Evolutionary conservation across 2,113 vertebrate species (phyloP).

Genomic region (Tursiops truncatus): DNA sequence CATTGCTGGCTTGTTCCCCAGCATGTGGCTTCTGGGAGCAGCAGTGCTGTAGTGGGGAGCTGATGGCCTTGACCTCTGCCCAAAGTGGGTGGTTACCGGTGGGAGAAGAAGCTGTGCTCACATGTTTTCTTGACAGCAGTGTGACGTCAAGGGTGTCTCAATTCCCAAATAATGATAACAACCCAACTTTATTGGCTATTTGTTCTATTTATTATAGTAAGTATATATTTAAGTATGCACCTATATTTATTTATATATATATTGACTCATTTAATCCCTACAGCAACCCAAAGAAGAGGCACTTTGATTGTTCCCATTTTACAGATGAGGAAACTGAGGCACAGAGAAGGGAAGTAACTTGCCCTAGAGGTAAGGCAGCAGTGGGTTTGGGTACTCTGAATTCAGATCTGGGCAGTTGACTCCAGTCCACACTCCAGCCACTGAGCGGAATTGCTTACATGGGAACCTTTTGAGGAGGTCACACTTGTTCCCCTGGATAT

Average conservation of each 20-base stretch:
- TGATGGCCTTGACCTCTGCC: neutral
- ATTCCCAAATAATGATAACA: neutral
- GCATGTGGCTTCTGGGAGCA: neutral
- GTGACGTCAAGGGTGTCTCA: neutral
- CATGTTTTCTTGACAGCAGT: neutral
- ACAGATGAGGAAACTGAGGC: neutral
- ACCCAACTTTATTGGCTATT: neutral
- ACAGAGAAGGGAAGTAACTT: neutral
- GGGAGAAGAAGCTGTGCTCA: neutral
- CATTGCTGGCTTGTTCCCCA: neutral
- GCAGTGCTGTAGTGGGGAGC: neutral
- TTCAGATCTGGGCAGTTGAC: neutral
- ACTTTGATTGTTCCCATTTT: neutral
- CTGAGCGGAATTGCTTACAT: neutral
- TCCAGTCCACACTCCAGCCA: neutral
- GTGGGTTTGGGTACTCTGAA: neutral
- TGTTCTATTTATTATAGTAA: neutral
- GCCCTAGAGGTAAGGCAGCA: neutral
- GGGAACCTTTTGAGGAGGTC: neutral
- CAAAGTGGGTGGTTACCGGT: neutral
- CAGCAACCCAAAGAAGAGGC: neutral
- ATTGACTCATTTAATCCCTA: neutral
- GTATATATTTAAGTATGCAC: neutral
- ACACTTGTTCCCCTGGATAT: no score
- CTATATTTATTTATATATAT: neutral